Percentiles rank a stretch among this genome's conserved stretches.
Evolutionary conservation across 2,888 invertebrate species (phyloP).

Genomic region (Leptothorax acervorum): DNA sequence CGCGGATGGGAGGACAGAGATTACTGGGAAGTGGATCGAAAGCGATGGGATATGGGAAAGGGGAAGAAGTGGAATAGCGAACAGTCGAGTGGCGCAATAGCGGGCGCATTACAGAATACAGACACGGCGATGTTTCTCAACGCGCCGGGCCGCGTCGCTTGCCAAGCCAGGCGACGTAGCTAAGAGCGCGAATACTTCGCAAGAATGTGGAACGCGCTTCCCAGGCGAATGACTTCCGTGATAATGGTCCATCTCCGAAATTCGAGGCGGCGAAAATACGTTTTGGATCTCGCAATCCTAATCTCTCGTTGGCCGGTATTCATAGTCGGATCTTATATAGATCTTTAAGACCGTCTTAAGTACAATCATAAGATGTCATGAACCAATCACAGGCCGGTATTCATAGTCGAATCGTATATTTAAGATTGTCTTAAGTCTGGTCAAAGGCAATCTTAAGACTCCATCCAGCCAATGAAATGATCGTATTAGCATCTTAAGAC

Average conservation of each 20-base stretch:
- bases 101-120: slow-evolving; percentile 43
- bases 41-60: not conserved
- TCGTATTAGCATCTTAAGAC: too few relatives aligned
- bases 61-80: slow-evolving; percentile 36
- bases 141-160: slow-evolving; percentile 24
- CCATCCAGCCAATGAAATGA: too few relatives aligned
- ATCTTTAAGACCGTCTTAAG: too few relatives aligned
- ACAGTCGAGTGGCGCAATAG: slow-evolving; percentile 41
- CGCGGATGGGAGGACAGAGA: slow-evolving; percentile 18
- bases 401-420: too few relatives aligned
- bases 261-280: slow-evolving; percentile 1
- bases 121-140: slow-evolving; percentile 34
- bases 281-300: slow-evolving; percentile 27
- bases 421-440: too few relatives aligned
- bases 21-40: slow-evolving; percentile 39
- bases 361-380: too few relatives aligned
- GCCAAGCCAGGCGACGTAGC: slow-evolving; percentile 17
- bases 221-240: slow-evolving; percentile 24
- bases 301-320: not conserved
- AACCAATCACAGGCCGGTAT: too few relatives aligned
- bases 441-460: too few relatives aligned
- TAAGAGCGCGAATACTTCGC: not conserved
- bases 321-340: not conserved
- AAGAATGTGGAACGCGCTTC: slow-evolving; percentile 21
- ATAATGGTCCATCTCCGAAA: slow-evolving; percentile 48